phyloP scores from a whole-genome alignment of 2,113 vertebrate species.

The Corydoras sp. region DNA sequence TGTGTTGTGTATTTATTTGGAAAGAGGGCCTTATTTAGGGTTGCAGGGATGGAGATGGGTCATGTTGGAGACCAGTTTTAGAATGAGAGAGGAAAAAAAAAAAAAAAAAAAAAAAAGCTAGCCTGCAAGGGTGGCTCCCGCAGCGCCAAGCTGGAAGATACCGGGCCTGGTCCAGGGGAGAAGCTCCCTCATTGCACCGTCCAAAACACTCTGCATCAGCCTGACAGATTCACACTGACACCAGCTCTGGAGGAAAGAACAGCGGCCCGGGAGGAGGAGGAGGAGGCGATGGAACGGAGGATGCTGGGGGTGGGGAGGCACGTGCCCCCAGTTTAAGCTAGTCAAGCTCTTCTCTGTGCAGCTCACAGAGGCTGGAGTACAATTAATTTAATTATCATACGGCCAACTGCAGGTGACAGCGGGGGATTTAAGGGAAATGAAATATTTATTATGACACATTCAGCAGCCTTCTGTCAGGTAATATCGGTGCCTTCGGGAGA shows the following conservation, averaged over 20 bases:
- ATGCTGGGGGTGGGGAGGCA: constrained; percentile 51
- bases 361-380: constrained; percentile 55
- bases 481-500: constrained; percentile 54
- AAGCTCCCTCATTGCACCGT: constrained; percentile 66
- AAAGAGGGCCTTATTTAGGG: constrained; percentile 2
- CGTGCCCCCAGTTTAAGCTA: constrained; percentile 70
- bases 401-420: constrained; percentile 71
- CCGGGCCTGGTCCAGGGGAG: constrained; percentile 59
- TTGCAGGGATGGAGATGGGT: constrained; percentile 1
- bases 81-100: background rate
- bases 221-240: constrained; percentile 72
- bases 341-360: constrained; percentile 54
- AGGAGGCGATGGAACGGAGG: constrained; percentile 7
- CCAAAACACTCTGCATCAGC: constrained; percentile 69
- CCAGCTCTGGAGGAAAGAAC: constrained; percentile 64
- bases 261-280: constrained; percentile 54
- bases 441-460: constrained; percentile 59
- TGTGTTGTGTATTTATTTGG: constrained; percentile 26
- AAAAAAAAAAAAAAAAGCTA: constrained; percentile 1
- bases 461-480: constrained; percentile 59
- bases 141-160: constrained; percentile 55
- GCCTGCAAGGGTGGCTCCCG: constrained; percentile 19
- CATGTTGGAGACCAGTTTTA: constrained; percentile 21
- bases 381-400: constrained; percentile 77
- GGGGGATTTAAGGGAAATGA: constrained; percentile 58